phyloP scores from a whole-genome alignment of 2,113 vertebrate species.

The Ginglymostoma cirratum region DNA sequence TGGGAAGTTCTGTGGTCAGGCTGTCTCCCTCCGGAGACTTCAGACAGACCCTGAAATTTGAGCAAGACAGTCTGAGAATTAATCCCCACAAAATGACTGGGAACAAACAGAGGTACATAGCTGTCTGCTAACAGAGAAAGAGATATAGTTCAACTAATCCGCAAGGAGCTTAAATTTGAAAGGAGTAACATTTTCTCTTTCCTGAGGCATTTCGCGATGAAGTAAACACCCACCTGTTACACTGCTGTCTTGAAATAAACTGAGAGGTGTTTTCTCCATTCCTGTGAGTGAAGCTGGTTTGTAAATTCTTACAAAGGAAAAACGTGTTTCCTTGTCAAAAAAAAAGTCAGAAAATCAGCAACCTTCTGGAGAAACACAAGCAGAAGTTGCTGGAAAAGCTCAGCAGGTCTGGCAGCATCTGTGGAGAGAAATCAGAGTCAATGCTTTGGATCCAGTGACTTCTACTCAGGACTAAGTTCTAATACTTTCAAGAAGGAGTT shows the following conservation, averaged over 20 bases:
- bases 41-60: conserved; percentile 15
- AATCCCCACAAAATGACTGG: neutral
- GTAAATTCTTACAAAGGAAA: neutral
- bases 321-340: neutral
- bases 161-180: neutral
- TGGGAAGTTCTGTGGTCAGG: neutral
- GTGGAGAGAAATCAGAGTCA: too few relatives aligned
- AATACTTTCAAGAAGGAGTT: too few relatives aligned
- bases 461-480: too few relatives aligned
- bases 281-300: neutral
- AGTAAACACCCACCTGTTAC: neutral
- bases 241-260: neutral
- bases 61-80: neutral
- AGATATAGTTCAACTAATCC: neutral
- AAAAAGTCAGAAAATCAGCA: neutral
- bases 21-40: neutral
- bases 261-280: neutral
- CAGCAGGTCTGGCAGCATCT: too few relatives aligned
- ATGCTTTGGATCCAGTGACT: too few relatives aligned
- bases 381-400: neutral
- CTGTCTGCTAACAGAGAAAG: neutral
- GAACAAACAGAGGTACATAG: neutral
- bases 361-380: neutral
- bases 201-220: neutral
- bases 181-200: neutral